phyloP scores from a whole-genome alignment of 2,888 invertebrate genomes.

The Boloria euphrosyne region DNA sequence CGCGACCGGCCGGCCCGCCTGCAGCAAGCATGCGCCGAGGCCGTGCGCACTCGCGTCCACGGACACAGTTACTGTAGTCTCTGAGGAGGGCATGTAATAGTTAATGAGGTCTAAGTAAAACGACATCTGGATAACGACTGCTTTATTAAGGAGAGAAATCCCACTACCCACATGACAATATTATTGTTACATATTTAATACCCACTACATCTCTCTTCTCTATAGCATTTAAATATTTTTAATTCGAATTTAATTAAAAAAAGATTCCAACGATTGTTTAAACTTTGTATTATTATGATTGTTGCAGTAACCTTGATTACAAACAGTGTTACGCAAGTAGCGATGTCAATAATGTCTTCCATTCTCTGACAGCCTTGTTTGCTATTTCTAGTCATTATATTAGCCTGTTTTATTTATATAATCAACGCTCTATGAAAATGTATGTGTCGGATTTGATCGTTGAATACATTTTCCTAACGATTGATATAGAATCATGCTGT shows the following conservation, averaged over 20 bases:
- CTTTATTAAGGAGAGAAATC: too few relatives aligned
- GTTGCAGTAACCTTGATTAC: conserved; percentile 35
- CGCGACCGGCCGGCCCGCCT: too few relatives aligned
- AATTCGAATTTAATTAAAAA: conserved; percentile 10
- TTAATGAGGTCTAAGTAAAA: too few relatives aligned
- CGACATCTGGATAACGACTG: too few relatives aligned
- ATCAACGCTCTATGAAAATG: conserved; percentile 21
- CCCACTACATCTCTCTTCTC: too few relatives aligned
- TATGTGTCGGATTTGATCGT: conserved; percentile 5
- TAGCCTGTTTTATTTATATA: conserved; percentile 20
- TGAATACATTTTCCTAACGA: conserved; percentile 20
- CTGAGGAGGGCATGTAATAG: too few relatives aligned
- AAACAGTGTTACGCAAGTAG: conserved; percentile 29
- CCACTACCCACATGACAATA: too few relatives aligned
- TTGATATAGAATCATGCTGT: not conserved
- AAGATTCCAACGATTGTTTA: conserved; percentile 12
- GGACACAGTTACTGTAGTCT: too few relatives aligned
- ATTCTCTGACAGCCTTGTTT: conserved; percentile 31
- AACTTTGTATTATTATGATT: conserved; percentile 21
- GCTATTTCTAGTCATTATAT: conserved; percentile 26
- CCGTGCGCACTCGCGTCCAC: too few relatives aligned
- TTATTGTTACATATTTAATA: too few relatives aligned
- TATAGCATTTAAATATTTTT: conserved; percentile 4
- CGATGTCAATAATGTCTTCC: conserved; percentile 33
- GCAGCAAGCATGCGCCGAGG: too few relatives aligned